Evolutionary conservation across 2,888 invertebrate genomes (phyloP).

Genomic region (Yponomeuta evonymella): DNA sequence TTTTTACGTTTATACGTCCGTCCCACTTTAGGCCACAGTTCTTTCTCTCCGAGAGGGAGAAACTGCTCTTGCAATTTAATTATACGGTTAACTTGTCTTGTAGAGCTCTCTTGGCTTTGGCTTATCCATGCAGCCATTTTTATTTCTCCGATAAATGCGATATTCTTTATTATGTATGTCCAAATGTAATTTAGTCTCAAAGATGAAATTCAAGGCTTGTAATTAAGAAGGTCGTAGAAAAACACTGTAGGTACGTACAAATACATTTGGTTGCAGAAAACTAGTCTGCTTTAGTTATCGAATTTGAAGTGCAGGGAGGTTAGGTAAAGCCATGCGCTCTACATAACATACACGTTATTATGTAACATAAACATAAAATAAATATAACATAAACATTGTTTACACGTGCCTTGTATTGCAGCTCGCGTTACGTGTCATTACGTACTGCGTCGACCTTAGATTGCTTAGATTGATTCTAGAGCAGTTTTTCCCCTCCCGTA

Average conservation of each 20-base stretch:
- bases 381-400: conserved; percentile 3
- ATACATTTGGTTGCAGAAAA: not conserved
- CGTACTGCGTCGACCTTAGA: not conserved
- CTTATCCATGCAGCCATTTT: too few relatives aligned
- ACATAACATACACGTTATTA: conserved; percentile 2
- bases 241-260: not conserved
- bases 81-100: too few relatives aligned
- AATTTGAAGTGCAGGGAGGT: not conserved
- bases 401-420: not conserved
- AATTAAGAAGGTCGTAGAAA: not conserved
- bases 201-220: not conserved
- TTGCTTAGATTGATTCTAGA: not conserved
- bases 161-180: not conserved
- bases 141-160: too few relatives aligned
- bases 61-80: too few relatives aligned
- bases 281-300: not conserved
- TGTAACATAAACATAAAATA: not conserved
- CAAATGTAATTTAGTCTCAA: not conserved
- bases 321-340: not conserved
- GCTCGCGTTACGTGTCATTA: not conserved
- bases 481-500: not conserved
- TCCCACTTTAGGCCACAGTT: too few relatives aligned
- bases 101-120: too few relatives aligned
- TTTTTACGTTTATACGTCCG: too few relatives aligned
- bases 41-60: too few relatives aligned